Evolutionary conservation across 2,888 invertebrate species (phyloP).

Genomic region (Hyles lineata): DNA sequence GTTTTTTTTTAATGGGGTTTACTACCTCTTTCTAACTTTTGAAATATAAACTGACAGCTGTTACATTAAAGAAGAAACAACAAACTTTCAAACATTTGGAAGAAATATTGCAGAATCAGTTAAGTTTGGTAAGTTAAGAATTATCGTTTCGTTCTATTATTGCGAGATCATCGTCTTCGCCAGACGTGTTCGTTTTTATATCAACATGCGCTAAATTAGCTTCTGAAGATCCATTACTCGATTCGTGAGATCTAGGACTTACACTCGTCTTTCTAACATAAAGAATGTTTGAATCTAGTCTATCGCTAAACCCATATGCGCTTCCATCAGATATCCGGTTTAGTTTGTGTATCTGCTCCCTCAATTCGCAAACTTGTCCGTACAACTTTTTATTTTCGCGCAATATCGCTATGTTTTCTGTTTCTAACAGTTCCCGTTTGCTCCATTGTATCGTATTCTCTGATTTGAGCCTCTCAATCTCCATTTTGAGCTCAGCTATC

Average conservation of each 20-base stretch:
- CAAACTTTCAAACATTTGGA: conserved; percentile 7
- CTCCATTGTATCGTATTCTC: conserved; percentile 98
- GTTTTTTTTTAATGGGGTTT: background rate
- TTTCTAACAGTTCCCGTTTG: conserved; percentile 94
- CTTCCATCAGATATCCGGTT: conserved; percentile 78
- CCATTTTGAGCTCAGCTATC: conserved; percentile 74
- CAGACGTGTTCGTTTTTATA: conserved; percentile 74
- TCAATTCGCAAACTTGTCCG: conserved; percentile 75
- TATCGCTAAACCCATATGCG: conserved; percentile 58
- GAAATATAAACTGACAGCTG: background rate
- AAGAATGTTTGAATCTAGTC: conserved; percentile 71
- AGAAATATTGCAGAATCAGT: background rate
- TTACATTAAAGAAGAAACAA: conserved; percentile 3
- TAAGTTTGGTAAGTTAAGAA: conserved; percentile 39
- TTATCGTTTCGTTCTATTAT: conserved; percentile 70
- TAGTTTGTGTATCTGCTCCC: conserved; percentile 78
- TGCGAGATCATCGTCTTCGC: conserved; percentile 78
- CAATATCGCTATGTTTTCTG: conserved; percentile 94
- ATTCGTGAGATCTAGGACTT: conserved; percentile 76
- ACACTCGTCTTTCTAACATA: conserved; percentile 73
- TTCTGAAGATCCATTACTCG: conserved; percentile 77
- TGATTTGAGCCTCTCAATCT: conserved; percentile 94
- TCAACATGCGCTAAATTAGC: conserved; percentile 71
- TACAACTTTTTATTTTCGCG: conserved; percentile 94
- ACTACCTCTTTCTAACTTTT: background rate